Percentiles rank a stretch among this genome's conserved stretches.
Conservation (phyloP, 2,888 invertebrate species). For the Thecophora atra region DNA sequence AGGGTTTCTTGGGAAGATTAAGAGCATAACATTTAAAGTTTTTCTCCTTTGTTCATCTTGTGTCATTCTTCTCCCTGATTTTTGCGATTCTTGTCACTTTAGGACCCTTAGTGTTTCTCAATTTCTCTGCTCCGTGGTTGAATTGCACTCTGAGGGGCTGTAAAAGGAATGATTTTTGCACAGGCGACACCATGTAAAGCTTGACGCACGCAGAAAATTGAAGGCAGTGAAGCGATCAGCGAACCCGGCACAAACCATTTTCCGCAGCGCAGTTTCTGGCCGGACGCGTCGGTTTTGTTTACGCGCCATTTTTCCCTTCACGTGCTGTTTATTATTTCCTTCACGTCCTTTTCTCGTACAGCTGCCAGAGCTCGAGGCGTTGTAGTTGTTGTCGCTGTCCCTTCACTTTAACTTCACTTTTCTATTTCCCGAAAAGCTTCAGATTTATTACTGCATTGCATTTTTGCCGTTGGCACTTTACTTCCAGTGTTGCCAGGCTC, state of each 20-base stretch:
- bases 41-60: not conserved
- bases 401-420: not conserved
- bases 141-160: not conserved
- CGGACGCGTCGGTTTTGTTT: not conserved
- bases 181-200: not conserved
- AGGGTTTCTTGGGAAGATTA: no score
- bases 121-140: constrained; percentile 1
- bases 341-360: no score
- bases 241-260: not conserved
- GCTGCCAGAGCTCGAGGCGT: no score
- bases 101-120: no score
- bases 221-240: no score
- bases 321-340: no score
- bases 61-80: not conserved
- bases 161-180: not conserved
- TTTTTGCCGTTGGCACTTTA: not conserved
- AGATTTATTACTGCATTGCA: not conserved
- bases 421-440: not conserved
- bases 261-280: not conserved
- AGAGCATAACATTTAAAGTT: not conserved
- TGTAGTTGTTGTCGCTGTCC: not conserved
- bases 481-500: constrained; percentile 1
- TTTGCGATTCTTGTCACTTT: not conserved
- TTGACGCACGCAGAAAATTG: not conserved
- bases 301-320: no score